phyloP scores from a whole-genome alignment of 2,797 vertebrate species.

The Thalassophryne amazonica region DNA sequence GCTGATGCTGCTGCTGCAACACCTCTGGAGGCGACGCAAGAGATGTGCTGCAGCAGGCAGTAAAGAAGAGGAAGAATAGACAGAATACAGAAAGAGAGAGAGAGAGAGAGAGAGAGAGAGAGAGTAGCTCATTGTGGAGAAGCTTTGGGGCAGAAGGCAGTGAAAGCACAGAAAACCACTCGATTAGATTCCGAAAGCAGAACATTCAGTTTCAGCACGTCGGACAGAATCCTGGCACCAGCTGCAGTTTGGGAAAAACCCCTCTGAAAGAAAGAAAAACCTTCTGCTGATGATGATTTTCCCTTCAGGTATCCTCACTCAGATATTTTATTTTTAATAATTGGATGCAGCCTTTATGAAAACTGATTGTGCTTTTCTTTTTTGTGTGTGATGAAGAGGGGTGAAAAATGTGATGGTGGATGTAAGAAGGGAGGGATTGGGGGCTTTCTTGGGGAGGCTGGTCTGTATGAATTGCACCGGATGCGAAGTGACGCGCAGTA shows the following conservation, averaged over 20 bases:
- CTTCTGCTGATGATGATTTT: conserved; percentile 26
- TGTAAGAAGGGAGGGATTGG: neutral
- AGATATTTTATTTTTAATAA: neutral
- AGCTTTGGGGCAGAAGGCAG: conserved; percentile 17
- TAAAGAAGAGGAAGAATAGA: conserved; percentile 19
- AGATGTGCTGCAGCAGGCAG: conserved; percentile 36
- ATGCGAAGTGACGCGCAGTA: conserved; percentile 37
- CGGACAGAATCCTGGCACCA: conserved; percentile 12
- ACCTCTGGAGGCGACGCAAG: conserved; percentile 42
- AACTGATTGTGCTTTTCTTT: neutral
- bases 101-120: neutral
- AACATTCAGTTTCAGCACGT: conserved; percentile 13
- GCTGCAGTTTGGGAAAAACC: neutral
- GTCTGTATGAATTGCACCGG: conserved; percentile 22
- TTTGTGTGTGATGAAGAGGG: conserved; percentile 4
- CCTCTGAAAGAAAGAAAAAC: neutral
- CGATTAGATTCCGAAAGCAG: conserved; percentile 33
- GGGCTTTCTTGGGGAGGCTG: neutral
- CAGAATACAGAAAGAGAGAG: conserved; percentile 16
- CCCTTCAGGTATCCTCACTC: conserved; percentile 45
- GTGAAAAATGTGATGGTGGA: conserved; percentile 7
- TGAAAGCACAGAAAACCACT: conserved; percentile 15
- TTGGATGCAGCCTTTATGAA: neutral
- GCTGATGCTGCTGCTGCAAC: conserved; percentile 24
- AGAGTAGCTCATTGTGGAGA: conserved; percentile 14